phyloP scores from a whole-genome alignment of 2,797 vertebrate genomes.

The Thunnus albacares region DNA sequence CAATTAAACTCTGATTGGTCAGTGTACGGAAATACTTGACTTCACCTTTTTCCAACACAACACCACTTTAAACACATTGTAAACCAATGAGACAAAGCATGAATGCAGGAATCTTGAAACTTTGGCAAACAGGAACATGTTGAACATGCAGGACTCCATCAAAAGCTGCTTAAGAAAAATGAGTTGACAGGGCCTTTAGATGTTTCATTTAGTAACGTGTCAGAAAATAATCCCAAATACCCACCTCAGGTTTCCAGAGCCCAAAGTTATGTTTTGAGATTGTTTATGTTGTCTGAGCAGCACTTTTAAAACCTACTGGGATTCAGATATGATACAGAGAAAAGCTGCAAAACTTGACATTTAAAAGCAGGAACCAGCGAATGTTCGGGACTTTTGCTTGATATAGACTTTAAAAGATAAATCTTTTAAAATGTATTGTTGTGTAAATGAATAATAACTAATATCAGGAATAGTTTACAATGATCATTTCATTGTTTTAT shows the following conservation, averaged over 20 bases:
- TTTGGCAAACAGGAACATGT: background rate
- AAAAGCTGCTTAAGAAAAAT: background rate
- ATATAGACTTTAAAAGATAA: background rate
- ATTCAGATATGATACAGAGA: background rate
- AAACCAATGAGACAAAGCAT: background rate
- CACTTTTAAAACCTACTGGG: background rate
- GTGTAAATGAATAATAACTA: too few relatives aligned
- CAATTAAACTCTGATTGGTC: background rate
- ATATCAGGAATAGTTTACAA: background rate
- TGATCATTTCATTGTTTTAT: background rate
- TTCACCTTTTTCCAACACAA: background rate
- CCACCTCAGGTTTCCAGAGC: background rate
- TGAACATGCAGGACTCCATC: background rate
- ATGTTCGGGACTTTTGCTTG: background rate
- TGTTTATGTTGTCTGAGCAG: background rate
- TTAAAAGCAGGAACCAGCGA: background rate
- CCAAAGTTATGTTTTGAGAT: background rate
- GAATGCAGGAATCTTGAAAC: background rate
- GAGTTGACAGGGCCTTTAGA: background rate
- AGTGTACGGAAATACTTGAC: background rate
- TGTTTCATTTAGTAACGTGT: background rate
- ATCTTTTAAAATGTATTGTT: too few relatives aligned
- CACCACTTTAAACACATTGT: background rate
- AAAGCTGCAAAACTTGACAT: background rate
- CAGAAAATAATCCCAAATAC: background rate